phyloP scores from a whole-genome alignment of 2,888 invertebrate species.

The Hirtodrosophila duncani region DNA sequence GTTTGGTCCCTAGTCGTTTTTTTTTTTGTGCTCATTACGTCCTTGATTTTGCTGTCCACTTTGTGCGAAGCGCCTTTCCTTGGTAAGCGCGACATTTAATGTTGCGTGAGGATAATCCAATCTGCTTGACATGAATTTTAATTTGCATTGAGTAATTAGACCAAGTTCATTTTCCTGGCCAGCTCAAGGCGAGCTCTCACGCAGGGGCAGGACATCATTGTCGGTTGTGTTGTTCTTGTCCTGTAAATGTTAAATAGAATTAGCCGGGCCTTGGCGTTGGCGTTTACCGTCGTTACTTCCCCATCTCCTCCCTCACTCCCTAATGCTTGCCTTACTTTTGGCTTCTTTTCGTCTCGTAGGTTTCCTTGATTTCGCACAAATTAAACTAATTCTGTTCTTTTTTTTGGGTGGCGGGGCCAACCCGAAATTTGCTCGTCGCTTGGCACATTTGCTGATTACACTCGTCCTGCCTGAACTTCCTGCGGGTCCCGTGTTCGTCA shows the following conservation, averaged over 20 bases:
- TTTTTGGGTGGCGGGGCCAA: conserved; percentile 15
- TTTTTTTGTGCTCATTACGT: conserved; percentile 25
- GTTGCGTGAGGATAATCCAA: conserved; percentile 74
- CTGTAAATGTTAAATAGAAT: conserved; percentile 67
- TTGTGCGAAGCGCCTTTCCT: conserved; percentile 49
- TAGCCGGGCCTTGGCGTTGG: too few species aligned
- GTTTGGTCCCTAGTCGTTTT: conserved; percentile 18
- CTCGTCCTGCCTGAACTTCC: conserved; percentile 32
- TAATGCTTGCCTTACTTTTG: conserved; percentile 5
- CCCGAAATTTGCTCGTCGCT: conserved; percentile 37
- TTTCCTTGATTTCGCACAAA: conserved; percentile 67
- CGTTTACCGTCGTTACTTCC: conserved; percentile 25
- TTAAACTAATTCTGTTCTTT: conserved; percentile 65
- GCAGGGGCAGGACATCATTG: conserved; percentile 14
- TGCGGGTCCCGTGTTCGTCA: conserved; percentile 34
- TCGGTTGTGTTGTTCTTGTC: conserved; percentile 34
- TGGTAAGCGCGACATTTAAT: conserved; percentile 68
- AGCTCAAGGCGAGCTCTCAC: too few species aligned
- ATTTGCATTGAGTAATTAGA: conserved; percentile 75
- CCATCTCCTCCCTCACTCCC: conserved; percentile 1
- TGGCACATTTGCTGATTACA: conserved; percentile 71
- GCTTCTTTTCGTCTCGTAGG: conserved; percentile 29
- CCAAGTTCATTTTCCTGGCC: conserved; percentile 59
- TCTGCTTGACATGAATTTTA: conserved; percentile 74
- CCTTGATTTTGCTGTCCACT: conserved; percentile 51